Evolutionary conservation across 1,140 invertebrate species (phyloP), one percentile per base, ranked within the genome.

Genomic region (Zaprionus kolodkinae): DNA sequence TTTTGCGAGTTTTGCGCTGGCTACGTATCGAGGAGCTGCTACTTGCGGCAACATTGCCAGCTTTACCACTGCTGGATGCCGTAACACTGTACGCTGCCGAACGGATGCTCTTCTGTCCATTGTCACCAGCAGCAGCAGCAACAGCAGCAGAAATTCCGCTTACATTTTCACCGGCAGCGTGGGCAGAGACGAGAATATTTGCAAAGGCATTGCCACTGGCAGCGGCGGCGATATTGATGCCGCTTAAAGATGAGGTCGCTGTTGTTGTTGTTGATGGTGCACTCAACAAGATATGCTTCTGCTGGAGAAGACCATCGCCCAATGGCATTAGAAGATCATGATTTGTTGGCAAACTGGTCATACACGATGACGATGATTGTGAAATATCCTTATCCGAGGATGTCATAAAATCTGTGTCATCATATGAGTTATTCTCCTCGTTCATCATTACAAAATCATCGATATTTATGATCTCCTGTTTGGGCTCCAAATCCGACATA

Each of bases 1-100:
- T 96, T 93, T 96, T 96, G 55, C 91, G 91, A 5, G 92, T 91
- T 66, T 92, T 92, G 70, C 91, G 91, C 54, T 89, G 93, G 6
- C 82, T 60, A 17, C 91, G 91, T 57, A 89, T 35, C n/a, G 84
- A 60, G 21, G 75, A 62, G 50, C 64, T 64, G 59, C 68, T 38
- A 40, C 52, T 71, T 27, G 25, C 27, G 36, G 27, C 25, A 11
- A 17, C 27, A 25, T 56, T 40, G n/a, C 62, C 69, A 48, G 89
- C 77, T 92, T 92, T 73, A 92, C 92, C 35, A 91, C 92, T 10
- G 82, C 90, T 25, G 13, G 69, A n/a, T 3, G 35, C 33, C 2
- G 61, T 9, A 13, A 72, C 40, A 45, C n/a, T 45, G n/a, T 45
- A 45, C n/a, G 7, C 7, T 35, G 33, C n/a, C 7, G 40, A 9